Conservation (phyloP, 2,113 vertebrate species). For the Gobio gobio region DNA sequence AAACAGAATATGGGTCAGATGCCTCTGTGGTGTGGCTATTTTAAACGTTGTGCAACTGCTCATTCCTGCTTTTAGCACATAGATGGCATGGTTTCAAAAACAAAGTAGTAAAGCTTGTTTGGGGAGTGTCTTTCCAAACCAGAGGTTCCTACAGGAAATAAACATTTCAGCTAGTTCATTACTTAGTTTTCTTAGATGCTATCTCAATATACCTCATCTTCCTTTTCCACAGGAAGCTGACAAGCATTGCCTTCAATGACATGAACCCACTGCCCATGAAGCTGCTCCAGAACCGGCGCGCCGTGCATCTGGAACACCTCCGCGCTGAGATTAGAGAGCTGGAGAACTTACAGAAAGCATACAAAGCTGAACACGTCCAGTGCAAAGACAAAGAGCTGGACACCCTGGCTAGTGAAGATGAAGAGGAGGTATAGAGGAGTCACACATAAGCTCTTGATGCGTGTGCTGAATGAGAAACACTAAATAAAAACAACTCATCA, state of each 20-base stretch:
- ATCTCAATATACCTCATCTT: background rate
- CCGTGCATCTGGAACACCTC: conserved; percentile 81
- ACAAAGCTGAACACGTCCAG: conserved; percentile 73
- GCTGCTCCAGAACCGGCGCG: conserved; percentile 81
- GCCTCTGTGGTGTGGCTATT: background rate
- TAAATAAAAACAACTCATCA: background rate
- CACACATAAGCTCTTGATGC: conserved; percentile 19
- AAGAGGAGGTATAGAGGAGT: conserved; percentile 76
- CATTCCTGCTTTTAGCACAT: background rate
- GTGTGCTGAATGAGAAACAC: background rate
- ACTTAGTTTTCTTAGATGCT: background rate
- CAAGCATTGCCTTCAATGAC: conserved; percentile 86
- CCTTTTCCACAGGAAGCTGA: conserved; percentile 80
- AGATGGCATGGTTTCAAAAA: background rate
- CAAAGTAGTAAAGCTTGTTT: background rate
- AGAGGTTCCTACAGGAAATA: background rate
- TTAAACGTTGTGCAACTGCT: background rate
- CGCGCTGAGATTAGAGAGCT: conserved; percentile 83
- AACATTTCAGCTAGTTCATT: background rate
- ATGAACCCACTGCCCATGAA: conserved; percentile 92
- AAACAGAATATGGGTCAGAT: conserved; percentile 32
- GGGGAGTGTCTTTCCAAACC: conserved; percentile 1
- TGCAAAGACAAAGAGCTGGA: conserved; percentile 68
- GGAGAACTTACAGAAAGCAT: conserved; percentile 82
- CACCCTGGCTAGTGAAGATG: conserved; percentile 81